These are phyloP conservation scores for Decapterus maruadsi DNA, from an alignment of 2,797 vertebrate genomes.

Conservation along the genomic window DNA sequence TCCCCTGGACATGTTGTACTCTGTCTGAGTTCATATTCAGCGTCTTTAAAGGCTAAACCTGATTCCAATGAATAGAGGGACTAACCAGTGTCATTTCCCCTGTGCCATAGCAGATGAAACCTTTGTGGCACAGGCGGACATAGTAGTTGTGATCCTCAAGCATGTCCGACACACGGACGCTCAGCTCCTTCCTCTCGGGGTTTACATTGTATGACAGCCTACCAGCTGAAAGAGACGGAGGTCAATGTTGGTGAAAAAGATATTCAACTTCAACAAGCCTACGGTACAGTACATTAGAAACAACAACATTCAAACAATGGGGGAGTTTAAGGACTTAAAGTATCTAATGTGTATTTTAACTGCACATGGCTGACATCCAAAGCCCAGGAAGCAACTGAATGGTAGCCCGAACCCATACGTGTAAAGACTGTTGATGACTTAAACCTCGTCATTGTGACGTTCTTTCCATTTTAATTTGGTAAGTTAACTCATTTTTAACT, in stretches of 20 bases:
- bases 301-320: too few relatives aligned
- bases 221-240: slow-evolving; percentile 78
- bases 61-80: background rate
- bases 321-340: too few relatives aligned
- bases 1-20: background rate
- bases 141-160: slow-evolving; percentile 83
- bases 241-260: background rate
- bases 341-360: background rate
- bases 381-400: background rate
- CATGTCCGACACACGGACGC: slow-evolving; percentile 82
- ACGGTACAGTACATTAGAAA: too few relatives aligned
- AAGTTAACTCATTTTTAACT: background rate
- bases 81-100: slow-evolving; percentile 84
- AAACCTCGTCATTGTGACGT: background rate
- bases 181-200: slow-evolving; percentile 81
- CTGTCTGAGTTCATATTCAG: background rate
- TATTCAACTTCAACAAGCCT: background rate
- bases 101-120: slow-evolving; percentile 85
- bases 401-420: background rate
- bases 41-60: background rate
- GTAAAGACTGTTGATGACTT: background rate
- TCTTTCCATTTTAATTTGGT: background rate
- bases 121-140: slow-evolving; percentile 88
- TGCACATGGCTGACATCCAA: background rate
- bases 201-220: slow-evolving; percentile 85